Evolutionary conservation across 1,140 invertebrate genomes (phyloP), one percentile per base, ranked within the genome.

Genomic region (Drosophila watanabei): DNA sequence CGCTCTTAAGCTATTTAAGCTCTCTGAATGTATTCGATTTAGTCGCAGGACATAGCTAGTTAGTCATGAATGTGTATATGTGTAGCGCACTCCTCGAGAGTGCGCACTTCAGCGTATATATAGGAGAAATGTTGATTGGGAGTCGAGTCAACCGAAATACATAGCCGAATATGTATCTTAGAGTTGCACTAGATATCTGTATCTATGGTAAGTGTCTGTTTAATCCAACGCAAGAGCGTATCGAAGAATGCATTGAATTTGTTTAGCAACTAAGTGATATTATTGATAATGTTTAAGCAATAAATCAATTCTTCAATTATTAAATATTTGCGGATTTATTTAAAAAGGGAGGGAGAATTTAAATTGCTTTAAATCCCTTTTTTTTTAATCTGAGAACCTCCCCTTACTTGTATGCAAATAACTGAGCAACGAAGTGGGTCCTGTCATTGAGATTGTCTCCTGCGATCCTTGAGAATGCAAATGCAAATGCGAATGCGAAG

Each of bases 221-320:
- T 77, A 79, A 78, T 57, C 57, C 57, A 78, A 78, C 20, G 39
- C 43, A 51, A 73, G 59, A 46, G 33, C 57, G 35, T n/a, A 32
- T 32, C 43, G 66, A 37, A 41, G 71, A 73, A 75, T 75, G 71
- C 84, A 75, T 89, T 89, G 79, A 81, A 89, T 87, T 90, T 90
- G 86, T 91, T 90, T 90, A 90, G 86, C 43, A 39, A 48, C 71
- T 90, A 90, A 90, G 86, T 86, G 86, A 91, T 90, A 90, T 90
- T 90, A 90, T 90, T 90, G 86, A 91, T 90, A 82, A 69, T 91
- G 82, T 86, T 90, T 90, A 90, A 90, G 86, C 86, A 90, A 90
- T 90, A 90, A 90, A 91, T 71, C 82, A 90, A 90, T 86, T 90
- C 85, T 89, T 86, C 70, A 90, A 90, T 70, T 72, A 80, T 80